A percentile compares a stretch with the other conserved stretches of the same genome.
phyloP scores from a whole-genome alignment of 2,797 vertebrate species.

The Ptychadena robeensis region DNA sequence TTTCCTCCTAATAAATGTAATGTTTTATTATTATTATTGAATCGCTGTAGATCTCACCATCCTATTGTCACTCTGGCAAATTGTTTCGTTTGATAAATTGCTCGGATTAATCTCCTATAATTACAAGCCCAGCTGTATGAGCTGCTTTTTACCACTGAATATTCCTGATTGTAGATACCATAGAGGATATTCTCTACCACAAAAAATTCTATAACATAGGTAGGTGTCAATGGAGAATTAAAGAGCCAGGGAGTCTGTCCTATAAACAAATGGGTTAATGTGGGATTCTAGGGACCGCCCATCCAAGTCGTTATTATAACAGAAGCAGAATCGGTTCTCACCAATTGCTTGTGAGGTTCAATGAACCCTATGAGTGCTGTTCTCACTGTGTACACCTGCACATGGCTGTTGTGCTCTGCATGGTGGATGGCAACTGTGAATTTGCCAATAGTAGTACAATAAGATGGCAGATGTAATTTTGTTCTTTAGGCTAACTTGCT shows the following conservation, averaged over 20 bases:
- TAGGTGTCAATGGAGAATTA: not conserved
- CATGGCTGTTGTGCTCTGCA: not conserved
- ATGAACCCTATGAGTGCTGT: not conserved
- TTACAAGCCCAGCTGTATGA: constrained; percentile 74
- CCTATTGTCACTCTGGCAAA: constrained; percentile 56
- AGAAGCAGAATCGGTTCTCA: not conserved
- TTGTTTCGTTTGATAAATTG: constrained; percentile 56
- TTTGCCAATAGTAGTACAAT: not conserved
- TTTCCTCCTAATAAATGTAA: constrained; percentile 45
- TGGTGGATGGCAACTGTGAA: not conserved
- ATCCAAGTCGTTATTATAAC: too few species aligned
- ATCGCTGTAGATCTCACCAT: constrained; percentile 38
- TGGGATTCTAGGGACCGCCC: not conserved
- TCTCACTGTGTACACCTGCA: not conserved
- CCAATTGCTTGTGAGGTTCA: not conserved
- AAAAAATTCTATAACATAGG: too few species aligned
- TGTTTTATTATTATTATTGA: constrained; percentile 50
- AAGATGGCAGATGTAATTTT: not conserved
- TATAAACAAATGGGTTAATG: not conserved
- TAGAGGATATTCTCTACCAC: not conserved
- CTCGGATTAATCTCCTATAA: constrained; percentile 44
- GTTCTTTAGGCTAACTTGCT: not conserved
- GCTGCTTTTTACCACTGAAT: not conserved
- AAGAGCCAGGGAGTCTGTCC: too few species aligned
- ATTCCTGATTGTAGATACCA: not conserved